These are phyloP conservation scores for Aethina tumida DNA, from an alignment of 1,140 invertebrate genomes.

Conservation along the genomic window DNA sequence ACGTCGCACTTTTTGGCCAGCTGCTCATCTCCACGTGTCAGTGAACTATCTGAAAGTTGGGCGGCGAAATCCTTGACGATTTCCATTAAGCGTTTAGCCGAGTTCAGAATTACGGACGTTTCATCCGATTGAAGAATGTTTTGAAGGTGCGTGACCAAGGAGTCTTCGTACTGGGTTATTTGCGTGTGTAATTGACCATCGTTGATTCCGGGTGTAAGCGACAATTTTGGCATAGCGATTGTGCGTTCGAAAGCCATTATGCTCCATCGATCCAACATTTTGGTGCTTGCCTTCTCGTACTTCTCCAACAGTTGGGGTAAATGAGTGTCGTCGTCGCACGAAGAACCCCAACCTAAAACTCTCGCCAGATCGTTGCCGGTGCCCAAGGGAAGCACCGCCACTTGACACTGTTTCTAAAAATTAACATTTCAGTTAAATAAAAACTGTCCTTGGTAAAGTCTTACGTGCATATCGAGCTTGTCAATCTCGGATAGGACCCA, in stretches of 20 bases:
- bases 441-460: slow-evolving; percentile 23
- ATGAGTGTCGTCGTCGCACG: slow-evolving; percentile 91
- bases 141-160: slow-evolving; percentile 69
- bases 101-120: slow-evolving; percentile 60
- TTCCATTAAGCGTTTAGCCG: slow-evolving; percentile 72
- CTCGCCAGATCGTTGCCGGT: slow-evolving; percentile 93
- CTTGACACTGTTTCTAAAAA: slow-evolving; percentile 76
- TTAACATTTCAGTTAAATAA: slow-evolving; percentile 1
- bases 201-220: slow-evolving; percentile 40
- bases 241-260: slow-evolving; percentile 64
- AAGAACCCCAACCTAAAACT: slow-evolving; percentile 91
- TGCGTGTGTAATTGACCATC: slow-evolving; percentile 40
- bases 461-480: slow-evolving; percentile 83
- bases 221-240: slow-evolving; percentile 51
- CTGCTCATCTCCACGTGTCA: slow-evolving; percentile 49
- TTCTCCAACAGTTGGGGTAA: slow-evolving; percentile 83
- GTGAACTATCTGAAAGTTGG: slow-evolving; percentile 46
- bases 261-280: slow-evolving; percentile 86
- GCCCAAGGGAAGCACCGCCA: slow-evolving; percentile 85
- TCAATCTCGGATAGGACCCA: slow-evolving; percentile 93
- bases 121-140: slow-evolving; percentile 82
- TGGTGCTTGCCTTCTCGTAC: slow-evolving; percentile 89
- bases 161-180: slow-evolving; percentile 65
- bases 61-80: slow-evolving; percentile 69
- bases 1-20: slow-evolving; percentile 60